phyloP scores from a whole-genome alignment of 2,113 vertebrate genomes.

The Vulpes vulpes region DNA sequence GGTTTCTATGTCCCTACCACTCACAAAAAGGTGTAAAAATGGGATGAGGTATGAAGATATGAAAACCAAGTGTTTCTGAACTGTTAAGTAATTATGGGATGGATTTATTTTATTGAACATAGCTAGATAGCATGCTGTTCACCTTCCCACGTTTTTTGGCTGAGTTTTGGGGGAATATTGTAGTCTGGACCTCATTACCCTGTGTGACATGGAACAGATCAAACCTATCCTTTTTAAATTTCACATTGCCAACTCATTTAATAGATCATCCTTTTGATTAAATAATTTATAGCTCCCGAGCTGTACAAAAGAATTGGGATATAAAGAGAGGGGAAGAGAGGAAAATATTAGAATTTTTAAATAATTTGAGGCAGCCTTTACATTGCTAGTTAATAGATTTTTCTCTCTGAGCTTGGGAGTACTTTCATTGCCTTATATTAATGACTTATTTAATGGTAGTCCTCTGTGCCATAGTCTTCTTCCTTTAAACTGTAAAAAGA shows the following conservation, averaged over 20 bases:
- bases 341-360: not conserved
- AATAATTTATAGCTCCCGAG: not conserved
- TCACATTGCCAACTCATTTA: not conserved
- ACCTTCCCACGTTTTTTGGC: not conserved
- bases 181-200: not conserved
- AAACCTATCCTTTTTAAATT: not conserved
- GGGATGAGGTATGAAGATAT: not conserved
- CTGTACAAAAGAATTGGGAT: not conserved
- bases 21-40: not conserved
- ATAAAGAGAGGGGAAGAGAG: not conserved
- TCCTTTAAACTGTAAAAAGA: not conserved
- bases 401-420: conserved; percentile 28
- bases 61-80: not conserved
- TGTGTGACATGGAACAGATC: not conserved
- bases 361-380: not conserved
- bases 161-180: not conserved
- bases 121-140: not conserved
- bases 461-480: not conserved
- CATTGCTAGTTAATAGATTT: not conserved
- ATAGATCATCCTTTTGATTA: not conserved
- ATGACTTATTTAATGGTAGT: not conserved
- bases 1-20: not conserved
- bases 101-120: not conserved
- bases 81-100: not conserved
- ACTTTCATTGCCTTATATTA: too few relatives aligned